Conservation (phyloP, 2,797 vertebrate genomes). For the Sebastolobus alascanus region DNA sequence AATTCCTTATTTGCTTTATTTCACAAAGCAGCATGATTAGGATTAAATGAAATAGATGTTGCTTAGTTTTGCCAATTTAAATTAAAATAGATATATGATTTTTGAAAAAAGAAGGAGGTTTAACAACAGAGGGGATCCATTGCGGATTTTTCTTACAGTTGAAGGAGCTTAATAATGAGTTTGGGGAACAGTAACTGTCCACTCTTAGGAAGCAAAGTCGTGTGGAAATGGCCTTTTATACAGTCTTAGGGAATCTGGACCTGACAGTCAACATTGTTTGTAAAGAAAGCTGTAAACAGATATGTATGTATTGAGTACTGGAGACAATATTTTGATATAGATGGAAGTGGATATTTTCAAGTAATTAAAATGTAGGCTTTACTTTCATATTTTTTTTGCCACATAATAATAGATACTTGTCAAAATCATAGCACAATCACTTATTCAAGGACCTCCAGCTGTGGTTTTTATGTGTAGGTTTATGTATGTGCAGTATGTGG, state of each 20-base stretch:
- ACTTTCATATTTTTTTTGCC: background rate
- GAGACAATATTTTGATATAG: slow-evolving; percentile 3
- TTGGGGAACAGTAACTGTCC: background rate
- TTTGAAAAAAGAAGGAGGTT: background rate
- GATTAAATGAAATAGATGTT: background rate
- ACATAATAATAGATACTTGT: background rate
- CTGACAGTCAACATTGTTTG: background rate
- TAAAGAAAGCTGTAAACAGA: background rate
- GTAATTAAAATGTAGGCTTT: background rate
- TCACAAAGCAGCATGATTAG: background rate
- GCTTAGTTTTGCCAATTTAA: background rate
- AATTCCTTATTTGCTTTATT: background rate
- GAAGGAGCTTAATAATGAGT: background rate
- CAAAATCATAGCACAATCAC: background rate
- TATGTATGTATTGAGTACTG: background rate
- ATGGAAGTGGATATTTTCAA: slow-evolving; percentile 1
- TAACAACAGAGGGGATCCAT: background rate
- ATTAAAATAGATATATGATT: background rate
- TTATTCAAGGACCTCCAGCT: background rate
- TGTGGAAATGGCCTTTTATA: background rate
- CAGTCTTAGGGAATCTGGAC: background rate
- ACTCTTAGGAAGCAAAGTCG: background rate
- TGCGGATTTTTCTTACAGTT: background rate
- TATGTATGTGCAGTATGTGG: background rate
- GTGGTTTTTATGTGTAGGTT: background rate